A percentile compares a stretch with the other conserved stretches of the same genome.
These are phyloP conservation scores for Drosophila ercepeae DNA, from an alignment of 1,140 invertebrate genomes.

Conservation along the genomic window DNA sequence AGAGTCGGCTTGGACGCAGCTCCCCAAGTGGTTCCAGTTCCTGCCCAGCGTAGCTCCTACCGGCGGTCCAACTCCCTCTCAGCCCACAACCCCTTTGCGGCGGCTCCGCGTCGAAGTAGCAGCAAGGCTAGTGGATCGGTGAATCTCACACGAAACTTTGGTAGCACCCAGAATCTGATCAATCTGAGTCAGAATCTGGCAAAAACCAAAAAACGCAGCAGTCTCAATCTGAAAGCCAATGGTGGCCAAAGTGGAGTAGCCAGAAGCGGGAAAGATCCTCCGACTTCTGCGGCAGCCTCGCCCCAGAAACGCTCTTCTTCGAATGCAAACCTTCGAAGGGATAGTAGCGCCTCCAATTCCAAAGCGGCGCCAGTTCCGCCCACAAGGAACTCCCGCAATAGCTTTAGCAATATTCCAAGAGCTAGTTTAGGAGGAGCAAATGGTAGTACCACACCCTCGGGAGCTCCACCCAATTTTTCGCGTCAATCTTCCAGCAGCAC, in stretches of 20 bases:
- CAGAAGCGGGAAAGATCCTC: slow-evolving; percentile 67
- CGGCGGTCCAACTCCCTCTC: slow-evolving; percentile 74
- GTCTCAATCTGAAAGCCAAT: slow-evolving; percentile 72
- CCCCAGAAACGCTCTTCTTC: slow-evolving; percentile 70
- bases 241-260: slow-evolving; percentile 24
- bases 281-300: slow-evolving; percentile 13
- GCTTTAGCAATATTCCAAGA: slow-evolving; percentile 82
- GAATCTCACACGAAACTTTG: slow-evolving; percentile 74
- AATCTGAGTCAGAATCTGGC: slow-evolving; percentile 74
- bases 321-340: slow-evolving; percentile 75
- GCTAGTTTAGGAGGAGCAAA: slow-evolving; percentile 59
- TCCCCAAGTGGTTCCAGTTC: slow-evolving; percentile 1
- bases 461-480: slow-evolving; percentile 45
- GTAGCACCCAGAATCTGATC: slow-evolving; percentile 80
- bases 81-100: slow-evolving; percentile 73
- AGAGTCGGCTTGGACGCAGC: slow-evolving; percentile 31
- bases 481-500: slow-evolving; percentile 74
- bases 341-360: slow-evolving; percentile 60
- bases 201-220: slow-evolving; percentile 81
- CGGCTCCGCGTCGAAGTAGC: slow-evolving; percentile 60
- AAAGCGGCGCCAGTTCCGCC: slow-evolving; percentile 65
- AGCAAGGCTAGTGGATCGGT: slow-evolving; percentile 65
- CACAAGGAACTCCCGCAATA: slow-evolving; percentile 66
- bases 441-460: slow-evolving; percentile 1
- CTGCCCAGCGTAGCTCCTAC: slow-evolving; percentile 56